Percentiles rank a stretch among this genome's conserved stretches.
Conservation (phyloP, 1,140 invertebrate genomes). For the Apis mellifera region Amel_HAv3.1 CM009934.2:12924501-12925000, state of each 20-base stretch:
- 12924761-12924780: too few species aligned
- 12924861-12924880: constrained; percentile 79
- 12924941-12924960: constrained; percentile 82
- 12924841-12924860: constrained; percentile 78
- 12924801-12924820: too few species aligned
- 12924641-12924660: too few species aligned
- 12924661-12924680: constrained; percentile 46
- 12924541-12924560: constrained; percentile 79
- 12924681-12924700: constrained; percentile 79
- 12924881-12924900: constrained; percentile 77
- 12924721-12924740: constrained; percentile 77
- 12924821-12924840: too few species aligned
- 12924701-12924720: constrained; percentile 78
- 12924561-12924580: constrained; percentile 69
- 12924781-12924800: too few species aligned
- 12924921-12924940: constrained; percentile 81
- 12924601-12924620: not conserved
- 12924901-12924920: constrained; percentile 81
- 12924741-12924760: constrained; percentile 76
- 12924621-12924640: too few species aligned
- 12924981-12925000: constrained; percentile 80
- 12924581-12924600: not conserved
- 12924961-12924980: constrained; percentile 82
- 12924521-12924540: constrained; percentile 65
- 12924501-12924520: constrained; percentile 69